A percentile compares a stretch with the other conserved stretches of the same genome.
These are phyloP conservation scores for Motacilla tschutschensis DNA, from an alignment of 2,113 vertebrate species.

Conservation along the genomic window DNA sequence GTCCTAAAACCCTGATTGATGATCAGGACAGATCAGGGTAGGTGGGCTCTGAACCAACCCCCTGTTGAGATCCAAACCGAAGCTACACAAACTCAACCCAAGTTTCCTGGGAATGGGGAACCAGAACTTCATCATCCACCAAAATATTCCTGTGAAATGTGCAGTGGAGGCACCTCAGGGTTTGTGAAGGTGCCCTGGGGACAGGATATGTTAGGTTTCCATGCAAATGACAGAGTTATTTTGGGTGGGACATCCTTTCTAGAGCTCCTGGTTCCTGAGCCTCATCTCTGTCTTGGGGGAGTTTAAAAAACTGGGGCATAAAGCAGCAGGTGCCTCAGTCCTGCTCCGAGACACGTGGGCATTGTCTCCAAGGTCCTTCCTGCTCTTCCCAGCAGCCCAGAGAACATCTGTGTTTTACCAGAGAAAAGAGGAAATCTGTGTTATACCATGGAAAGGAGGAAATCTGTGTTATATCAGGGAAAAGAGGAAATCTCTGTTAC, in stretches of 20 bases:
- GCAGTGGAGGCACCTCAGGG: background rate
- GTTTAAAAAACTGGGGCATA: background rate
- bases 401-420: background rate
- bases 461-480: background rate
- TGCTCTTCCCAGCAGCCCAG: background rate
- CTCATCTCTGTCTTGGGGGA: background rate
- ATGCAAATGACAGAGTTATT: background rate
- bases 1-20: background rate
- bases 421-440: background rate
- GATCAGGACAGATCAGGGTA: background rate
- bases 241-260: background rate
- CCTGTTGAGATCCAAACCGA: background rate
- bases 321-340: background rate
- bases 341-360: accelerated
- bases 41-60: background rate
- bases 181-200: background rate
- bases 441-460: background rate
- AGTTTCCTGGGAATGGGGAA: background rate
- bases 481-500: background rate
- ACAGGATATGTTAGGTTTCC: background rate
- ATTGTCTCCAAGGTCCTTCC: background rate
- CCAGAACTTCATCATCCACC: background rate
- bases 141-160: background rate
- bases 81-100: background rate
- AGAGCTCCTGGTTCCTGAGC: background rate